Conservation (phyloP, 2,888 invertebrate species). For the Rutpela maculata region DNA sequence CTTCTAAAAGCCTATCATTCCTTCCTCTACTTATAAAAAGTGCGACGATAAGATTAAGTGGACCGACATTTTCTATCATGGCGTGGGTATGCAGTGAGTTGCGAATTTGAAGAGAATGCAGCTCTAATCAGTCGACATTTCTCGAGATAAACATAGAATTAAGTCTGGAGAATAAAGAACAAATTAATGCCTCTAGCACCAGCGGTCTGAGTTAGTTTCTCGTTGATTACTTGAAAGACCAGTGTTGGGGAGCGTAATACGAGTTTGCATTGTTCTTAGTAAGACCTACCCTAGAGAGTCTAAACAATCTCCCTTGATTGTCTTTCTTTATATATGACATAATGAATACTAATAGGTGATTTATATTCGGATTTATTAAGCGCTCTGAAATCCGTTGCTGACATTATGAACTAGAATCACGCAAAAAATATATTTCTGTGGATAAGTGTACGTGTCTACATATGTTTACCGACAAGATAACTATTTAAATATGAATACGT, state of each 20-base stretch:
- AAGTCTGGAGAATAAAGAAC: not conserved
- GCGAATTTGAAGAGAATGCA: slow-evolving; percentile 26
- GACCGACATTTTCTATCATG: slow-evolving; percentile 22
- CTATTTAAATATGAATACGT: too few species aligned
- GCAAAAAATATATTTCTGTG: too few species aligned
- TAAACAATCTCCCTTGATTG: too few species aligned
- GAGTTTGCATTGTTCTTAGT: not conserved
- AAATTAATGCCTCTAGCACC: slow-evolving; percentile 5
- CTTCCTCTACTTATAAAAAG: not conserved
- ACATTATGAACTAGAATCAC: too few species aligned
- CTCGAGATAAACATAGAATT: slow-evolving; percentile 30
- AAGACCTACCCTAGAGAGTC: too few species aligned
- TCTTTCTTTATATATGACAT: too few species aligned
- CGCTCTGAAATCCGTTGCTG: too few species aligned
- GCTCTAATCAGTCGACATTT: slow-evolving; percentile 23
- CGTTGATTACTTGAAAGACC: too few species aligned
- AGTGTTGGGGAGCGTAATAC: not conserved
- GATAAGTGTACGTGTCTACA: too few species aligned
- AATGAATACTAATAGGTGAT: too few species aligned
- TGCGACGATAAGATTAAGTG: slow-evolving; percentile 26
- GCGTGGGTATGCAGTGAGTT: slow-evolving; percentile 4
- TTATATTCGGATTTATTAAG: too few species aligned
- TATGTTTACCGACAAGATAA: too few species aligned
- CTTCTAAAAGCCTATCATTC: slow-evolving; percentile 25
- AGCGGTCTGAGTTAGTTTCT: not conserved